Conservation (phyloP, 64 coral and sea anemone genomes). For the Montipora capricornis region DNA sequence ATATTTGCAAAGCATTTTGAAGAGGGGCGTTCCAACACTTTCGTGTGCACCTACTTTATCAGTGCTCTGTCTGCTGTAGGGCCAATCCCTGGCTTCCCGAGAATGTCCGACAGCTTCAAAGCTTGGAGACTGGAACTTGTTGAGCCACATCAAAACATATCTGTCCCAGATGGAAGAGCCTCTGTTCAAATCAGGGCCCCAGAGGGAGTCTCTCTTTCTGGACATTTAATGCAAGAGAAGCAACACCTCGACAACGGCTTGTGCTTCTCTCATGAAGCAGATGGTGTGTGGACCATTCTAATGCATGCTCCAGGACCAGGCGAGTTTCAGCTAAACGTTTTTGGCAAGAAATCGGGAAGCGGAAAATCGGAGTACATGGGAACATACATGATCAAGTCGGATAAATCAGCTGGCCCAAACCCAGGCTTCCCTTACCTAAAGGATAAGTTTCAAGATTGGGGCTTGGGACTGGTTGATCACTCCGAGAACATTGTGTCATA, state of each 20-base stretch:
- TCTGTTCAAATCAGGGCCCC: conserved; percentile 65
- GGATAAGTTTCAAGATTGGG: conserved; percentile 74
- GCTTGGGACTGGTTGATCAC: conserved; percentile 69
- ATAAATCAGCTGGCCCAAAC: conserved; percentile 45
- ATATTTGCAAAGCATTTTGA: conserved; percentile 67
- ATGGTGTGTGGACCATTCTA: conserved; percentile 26
- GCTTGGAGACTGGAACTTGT: conserved; percentile 50
- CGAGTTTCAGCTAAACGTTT: conserved; percentile 72
- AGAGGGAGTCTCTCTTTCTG: conserved; percentile 48
- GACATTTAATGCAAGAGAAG: conserved; percentile 57
- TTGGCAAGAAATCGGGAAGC: conserved; percentile 47
- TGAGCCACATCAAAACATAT: conserved; percentile 61
- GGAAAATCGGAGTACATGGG: conserved; percentile 58
- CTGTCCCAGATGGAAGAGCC: conserved; percentile 55
- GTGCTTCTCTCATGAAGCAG: conserved; percentile 49
- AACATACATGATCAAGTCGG: conserved; percentile 73
- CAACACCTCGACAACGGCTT: conserved; percentile 68
- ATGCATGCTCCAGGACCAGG: conserved; percentile 75
- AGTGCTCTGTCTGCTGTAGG: conserved; percentile 39
- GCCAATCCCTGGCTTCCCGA: conserved; percentile 73
- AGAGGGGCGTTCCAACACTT: conserved; percentile 3
- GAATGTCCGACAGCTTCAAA: conserved; percentile 57
- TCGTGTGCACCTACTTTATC: conserved; percentile 78
- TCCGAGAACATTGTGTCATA: conserved; percentile 61
- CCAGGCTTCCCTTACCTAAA: conserved; percentile 81